Conservation (phyloP, 2,888 invertebrate genomes). For the Dasypogon diadema region DNA sequence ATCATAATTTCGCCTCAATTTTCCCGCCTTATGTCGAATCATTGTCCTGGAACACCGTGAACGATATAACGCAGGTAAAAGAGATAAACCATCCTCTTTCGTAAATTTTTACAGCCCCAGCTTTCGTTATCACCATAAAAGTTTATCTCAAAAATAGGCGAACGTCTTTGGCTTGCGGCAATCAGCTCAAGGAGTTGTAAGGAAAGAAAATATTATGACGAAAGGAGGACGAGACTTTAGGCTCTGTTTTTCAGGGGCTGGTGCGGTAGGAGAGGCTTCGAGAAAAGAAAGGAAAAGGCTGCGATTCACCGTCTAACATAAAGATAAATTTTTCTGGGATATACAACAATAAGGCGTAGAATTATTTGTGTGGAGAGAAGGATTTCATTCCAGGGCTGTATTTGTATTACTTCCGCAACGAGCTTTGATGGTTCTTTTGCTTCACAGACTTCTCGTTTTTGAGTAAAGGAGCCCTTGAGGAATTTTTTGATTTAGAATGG, state of each 20-base stretch:
- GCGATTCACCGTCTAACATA: conserved; percentile 37
- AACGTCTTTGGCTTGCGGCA: conserved; percentile 47
- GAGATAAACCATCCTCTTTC: conserved; percentile 45
- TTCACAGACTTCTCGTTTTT: conserved; percentile 36
- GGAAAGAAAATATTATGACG: conserved; percentile 40
- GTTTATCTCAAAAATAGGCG: conserved; percentile 48
- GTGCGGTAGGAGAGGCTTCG: not conserved
- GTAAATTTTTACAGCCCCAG: conserved; percentile 46
- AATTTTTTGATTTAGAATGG: conserved; percentile 48
- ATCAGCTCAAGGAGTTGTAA: conserved; percentile 50
- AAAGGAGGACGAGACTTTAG: conserved; percentile 6
- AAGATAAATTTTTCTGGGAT: conserved; percentile 48
- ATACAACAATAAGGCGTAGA: conserved; percentile 47
- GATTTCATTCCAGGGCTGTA: conserved; percentile 40
- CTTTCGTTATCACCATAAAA: conserved; percentile 51
- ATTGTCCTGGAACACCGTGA: conserved; percentile 37
- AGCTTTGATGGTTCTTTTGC: conserved; percentile 41
- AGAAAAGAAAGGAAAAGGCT: conserved; percentile 21
- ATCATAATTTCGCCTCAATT: conserved; percentile 46
- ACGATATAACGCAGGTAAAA: conserved; percentile 29
- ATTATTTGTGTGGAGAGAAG: conserved; percentile 46
- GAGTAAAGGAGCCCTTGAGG: conserved; percentile 40
- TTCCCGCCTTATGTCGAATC: conserved; percentile 24
- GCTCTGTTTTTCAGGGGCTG: conserved; percentile 15
- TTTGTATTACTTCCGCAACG: conserved; percentile 48